Evolutionary conservation across 2,888 invertebrate genomes (phyloP).

Genomic region (Cryptocephalus moraei): DNA sequence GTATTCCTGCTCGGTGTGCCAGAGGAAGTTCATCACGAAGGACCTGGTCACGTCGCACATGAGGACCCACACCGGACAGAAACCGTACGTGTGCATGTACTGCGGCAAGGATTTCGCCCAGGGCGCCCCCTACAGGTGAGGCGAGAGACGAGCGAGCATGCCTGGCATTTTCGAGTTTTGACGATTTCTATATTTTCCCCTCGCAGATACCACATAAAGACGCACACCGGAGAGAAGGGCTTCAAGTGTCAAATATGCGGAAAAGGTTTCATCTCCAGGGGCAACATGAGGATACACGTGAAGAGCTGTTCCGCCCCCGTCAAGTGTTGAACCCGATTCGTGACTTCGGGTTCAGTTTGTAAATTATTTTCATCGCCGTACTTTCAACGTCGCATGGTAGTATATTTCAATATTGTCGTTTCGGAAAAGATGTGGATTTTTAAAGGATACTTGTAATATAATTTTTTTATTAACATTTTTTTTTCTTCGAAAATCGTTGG

Average conservation of each 20-base stretch:
- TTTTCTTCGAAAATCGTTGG: no score
- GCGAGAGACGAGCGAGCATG: conserved; percentile 12
- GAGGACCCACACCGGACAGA: conserved; percentile 25
- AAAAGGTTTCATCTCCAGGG: conserved; percentile 40
- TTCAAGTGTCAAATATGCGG: conserved; percentile 10
- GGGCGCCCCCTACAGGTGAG: conserved; percentile 20
- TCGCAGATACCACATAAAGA: conserved; percentile 19
- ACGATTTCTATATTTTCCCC: conserved; percentile 8
- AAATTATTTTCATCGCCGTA: no score
- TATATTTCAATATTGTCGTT: no score
- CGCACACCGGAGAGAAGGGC: conserved; percentile 17
- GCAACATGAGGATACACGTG: conserved; percentile 11
- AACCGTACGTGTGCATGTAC: conserved; percentile 22
- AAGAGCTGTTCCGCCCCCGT: conserved; percentile 5
- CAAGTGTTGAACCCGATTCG: no score
- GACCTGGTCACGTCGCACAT: conserved; percentile 28
- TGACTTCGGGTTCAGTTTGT: no score
- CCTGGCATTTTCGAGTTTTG: not conserved
- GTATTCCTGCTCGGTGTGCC: conserved; percentile 29
- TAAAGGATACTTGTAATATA: no score
- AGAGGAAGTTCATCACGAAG: conserved; percentile 30
- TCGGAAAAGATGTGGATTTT: no score
- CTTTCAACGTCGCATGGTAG: no score
- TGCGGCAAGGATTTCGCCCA: conserved; percentile 20
- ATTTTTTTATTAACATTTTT: no score